Evolutionary conservation across 2,888 invertebrate species (phyloP).

Genomic region (Meta bourneti): DNA sequence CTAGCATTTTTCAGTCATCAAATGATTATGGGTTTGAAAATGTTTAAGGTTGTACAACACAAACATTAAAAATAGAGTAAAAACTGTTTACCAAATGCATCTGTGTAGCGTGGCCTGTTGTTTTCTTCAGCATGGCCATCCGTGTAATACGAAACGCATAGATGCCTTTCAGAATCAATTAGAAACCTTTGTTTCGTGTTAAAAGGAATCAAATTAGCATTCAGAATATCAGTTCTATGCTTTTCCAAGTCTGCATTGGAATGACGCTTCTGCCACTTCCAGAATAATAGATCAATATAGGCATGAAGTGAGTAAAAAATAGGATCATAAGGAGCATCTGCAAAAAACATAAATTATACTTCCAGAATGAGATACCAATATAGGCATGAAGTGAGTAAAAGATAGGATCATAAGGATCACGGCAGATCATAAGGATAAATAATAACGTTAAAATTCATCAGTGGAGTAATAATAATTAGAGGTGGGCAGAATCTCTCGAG

Average conservation of each 20-base stretch:
- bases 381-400: slow-evolving; percentile 71
- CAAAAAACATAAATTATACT: slow-evolving; percentile 29
- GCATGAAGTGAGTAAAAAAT: slow-evolving; percentile 72
- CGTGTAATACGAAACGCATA: slow-evolving; percentile 46
- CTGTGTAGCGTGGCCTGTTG: no score
- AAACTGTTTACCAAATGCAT: no score
- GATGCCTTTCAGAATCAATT: slow-evolving; percentile 49
- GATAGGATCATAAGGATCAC: slow-evolving; percentile 66
- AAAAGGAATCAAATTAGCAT: slow-evolving; percentile 55
- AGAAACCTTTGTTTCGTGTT: slow-evolving; percentile 50
- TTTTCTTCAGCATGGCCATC: not conserved
- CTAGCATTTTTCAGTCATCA: no score
- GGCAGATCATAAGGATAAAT: not conserved
- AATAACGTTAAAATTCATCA: not conserved
- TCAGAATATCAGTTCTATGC: slow-evolving; percentile 31
- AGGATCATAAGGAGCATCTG: slow-evolving; percentile 67
- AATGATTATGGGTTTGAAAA: no score
- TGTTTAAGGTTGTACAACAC: no score
- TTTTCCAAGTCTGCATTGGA: not conserved
- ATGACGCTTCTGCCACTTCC: slow-evolving; percentile 72
- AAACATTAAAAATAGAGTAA: no score
- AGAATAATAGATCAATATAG: slow-evolving; percentile 71
- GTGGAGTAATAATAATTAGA: no score
- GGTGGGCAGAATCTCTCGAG: no score
- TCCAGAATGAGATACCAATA: slow-evolving; percentile 69